Evolutionary conservation across 1,140 invertebrate genomes (phyloP), one percentile per base, ranked within the genome.

Genomic region (Teleogryllus occipitalis): DNA sequence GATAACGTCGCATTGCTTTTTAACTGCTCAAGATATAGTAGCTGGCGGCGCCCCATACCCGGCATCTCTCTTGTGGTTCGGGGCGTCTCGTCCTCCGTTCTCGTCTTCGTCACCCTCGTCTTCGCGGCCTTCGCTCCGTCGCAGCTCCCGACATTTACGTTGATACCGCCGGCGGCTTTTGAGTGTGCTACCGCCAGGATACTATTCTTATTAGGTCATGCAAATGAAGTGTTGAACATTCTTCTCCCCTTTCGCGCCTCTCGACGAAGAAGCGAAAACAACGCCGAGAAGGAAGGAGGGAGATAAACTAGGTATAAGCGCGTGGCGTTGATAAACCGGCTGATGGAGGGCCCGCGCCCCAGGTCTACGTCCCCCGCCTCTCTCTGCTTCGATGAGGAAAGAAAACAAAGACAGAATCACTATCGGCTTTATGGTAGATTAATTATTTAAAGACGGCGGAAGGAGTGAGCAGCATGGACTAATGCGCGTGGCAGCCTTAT

Each of bases 401-500:
- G 80, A 81, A 81, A 81, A 81, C 80, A 81, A 81, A 81, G 80
- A 79, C 79, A 77, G 48, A 65, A 65, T 65, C 75, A 80, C 78
- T 81, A 81, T 81, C 80, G 47, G 80, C 47, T 81, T 81, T 81
- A 81, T 81, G 80, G 78, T 81, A 81, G 80, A 81, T 81, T 81
- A 81, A 81, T 81, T 81, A 81, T 80, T 81, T 77, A 81, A 81
- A 80, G 78, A 77, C 49, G 78, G 48, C n/a, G 73, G 47, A 77
- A 77, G 76, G 46, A 77, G 76, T 18, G 48, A 77, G 15, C 48
- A 77, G 22, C 48, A 48, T 77, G 54, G 54, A 10, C 54, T 65
- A 65, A 65, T 65, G 54, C 54, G 54, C 10, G 54, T 77, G 47
- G 76, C 47, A 48, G 76, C 27, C 76, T 49, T 77, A 77, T 77